A percentile compares a stretch with the other conserved stretches of the same genome.
phyloP scores from a whole-genome alignment of 1,140 invertebrate species.

The Vanessa tameamea region DNA sequence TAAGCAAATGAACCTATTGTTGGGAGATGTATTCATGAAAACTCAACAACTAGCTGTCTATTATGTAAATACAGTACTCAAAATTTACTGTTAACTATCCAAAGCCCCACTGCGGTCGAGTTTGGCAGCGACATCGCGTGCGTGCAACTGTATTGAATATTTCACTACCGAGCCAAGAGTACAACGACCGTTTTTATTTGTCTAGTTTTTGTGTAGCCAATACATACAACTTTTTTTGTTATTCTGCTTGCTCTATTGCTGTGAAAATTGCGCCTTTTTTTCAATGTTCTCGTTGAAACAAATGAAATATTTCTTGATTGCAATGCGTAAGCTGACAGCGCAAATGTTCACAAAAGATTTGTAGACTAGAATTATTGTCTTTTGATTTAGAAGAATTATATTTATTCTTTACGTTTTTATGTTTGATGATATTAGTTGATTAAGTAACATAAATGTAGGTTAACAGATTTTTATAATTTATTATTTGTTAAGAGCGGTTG shows the following conservation, averaged over 20 bases:
- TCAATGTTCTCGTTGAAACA: conserved; percentile 5
- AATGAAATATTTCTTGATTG: conserved; percentile 6
- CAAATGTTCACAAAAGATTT: neutral
- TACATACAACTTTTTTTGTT: conserved; percentile 12
- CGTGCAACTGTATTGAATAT: conserved; percentile 34
- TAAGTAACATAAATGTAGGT: too few relatives aligned
- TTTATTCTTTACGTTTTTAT: neutral
- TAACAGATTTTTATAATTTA: too few relatives aligned
- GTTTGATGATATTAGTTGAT: too few relatives aligned
- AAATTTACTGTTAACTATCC: conserved; percentile 23
- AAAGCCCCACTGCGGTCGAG: conserved; percentile 15
- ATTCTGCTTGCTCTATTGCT: conserved; percentile 16
- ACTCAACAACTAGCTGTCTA: conserved; percentile 13
- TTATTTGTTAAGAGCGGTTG: too few relatives aligned
- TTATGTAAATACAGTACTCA: conserved; percentile 27
- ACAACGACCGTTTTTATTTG: conserved; percentile 29
- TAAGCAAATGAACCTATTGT: neutral
- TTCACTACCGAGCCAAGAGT: conserved; percentile 26
- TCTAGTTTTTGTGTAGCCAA: conserved; percentile 14
- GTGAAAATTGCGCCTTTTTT: conserved; percentile 15
- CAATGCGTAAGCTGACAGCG: conserved; percentile 7
- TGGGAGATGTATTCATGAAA: conserved; percentile 1
- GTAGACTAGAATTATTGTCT: neutral
- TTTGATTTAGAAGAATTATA: neutral
- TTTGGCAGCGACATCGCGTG: conserved; percentile 35